Percentiles rank a stretch among this genome's conserved stretches.
Conservation (phyloP, 2,888 invertebrate species). For the Carterocephalus palaemon region DNA sequence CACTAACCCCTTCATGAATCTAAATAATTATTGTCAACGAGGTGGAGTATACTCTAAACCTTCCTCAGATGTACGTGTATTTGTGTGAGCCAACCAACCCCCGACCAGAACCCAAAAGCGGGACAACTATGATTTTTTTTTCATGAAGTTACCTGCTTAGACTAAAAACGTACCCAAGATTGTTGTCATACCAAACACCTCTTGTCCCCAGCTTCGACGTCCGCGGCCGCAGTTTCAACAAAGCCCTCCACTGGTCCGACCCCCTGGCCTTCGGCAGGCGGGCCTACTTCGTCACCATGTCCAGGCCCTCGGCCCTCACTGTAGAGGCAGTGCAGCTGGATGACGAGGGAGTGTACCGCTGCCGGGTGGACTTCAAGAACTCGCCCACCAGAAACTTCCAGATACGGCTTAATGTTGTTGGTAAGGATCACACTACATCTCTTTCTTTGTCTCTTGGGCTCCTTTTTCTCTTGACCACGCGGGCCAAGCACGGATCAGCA, state of each 20-base stretch:
- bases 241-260: constrained; percentile 91
- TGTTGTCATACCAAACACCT: background rate
- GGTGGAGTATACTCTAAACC: too few species aligned
- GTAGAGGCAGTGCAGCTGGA: constrained; percentile 90
- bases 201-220: constrained; percentile 87
- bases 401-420: constrained; percentile 91
- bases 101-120: too few species aligned
- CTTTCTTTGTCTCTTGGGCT: background rate
- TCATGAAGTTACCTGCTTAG: too few species aligned
- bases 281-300: constrained; percentile 89
- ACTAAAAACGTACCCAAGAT: too few species aligned
- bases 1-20: too few species aligned
- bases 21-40: too few species aligned
- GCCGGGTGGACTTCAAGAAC: constrained; percentile 93
- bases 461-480: too few species aligned
- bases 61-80: too few species aligned
- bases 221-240: constrained; percentile 87
- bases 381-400: constrained; percentile 92
- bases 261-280: constrained; percentile 88
- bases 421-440: too few species aligned
- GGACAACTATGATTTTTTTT: too few species aligned
- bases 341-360: constrained; percentile 91
- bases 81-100: too few species aligned
- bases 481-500: too few species aligned
- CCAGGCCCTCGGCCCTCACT: constrained; percentile 87